phyloP scores from a whole-genome alignment of 2,888 invertebrate species.

The Thalpophila matura region DNA sequence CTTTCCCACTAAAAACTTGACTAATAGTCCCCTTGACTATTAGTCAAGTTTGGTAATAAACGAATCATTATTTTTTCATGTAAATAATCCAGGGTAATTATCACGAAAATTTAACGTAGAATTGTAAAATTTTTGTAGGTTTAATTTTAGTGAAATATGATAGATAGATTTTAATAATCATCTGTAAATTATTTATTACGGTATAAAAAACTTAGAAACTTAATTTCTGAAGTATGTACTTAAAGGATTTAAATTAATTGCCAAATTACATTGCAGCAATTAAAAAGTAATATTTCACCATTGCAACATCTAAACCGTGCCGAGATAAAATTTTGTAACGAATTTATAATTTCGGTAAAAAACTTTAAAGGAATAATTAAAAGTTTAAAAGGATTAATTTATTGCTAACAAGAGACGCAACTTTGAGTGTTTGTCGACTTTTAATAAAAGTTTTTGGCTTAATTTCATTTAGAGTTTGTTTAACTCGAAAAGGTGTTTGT shows the following conservation, averaged over 20 bases:
- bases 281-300: not conserved
- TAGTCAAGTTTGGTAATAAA: too few relatives aligned
- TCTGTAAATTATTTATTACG: not conserved
- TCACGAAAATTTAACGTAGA: not conserved
- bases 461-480: conserved; percentile 59
- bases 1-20: too few relatives aligned
- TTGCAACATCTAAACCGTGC: conserved; percentile 31
- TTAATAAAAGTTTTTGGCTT: conserved; percentile 49
- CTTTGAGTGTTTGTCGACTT: conserved; percentile 51
- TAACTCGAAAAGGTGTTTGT: conserved; percentile 37
- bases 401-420: conserved; percentile 47
- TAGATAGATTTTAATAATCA: too few relatives aligned
- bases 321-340: conserved; percentile 23
- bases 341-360: conserved; percentile 45
- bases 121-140: conserved; percentile 1
- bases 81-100: too few relatives aligned
- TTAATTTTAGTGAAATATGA: too few relatives aligned
- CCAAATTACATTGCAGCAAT: not conserved
- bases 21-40: too few relatives aligned
- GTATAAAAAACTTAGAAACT: not conserved
- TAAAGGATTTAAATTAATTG: conserved; percentile 2
- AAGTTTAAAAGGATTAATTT: conserved; percentile 60
- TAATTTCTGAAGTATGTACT: not conserved
- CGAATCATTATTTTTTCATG: too few relatives aligned
- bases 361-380: conserved; percentile 58